phyloP scores from a whole-genome alignment of 1,140 invertebrate species.

The Drosophila tropicalis region DNA sequence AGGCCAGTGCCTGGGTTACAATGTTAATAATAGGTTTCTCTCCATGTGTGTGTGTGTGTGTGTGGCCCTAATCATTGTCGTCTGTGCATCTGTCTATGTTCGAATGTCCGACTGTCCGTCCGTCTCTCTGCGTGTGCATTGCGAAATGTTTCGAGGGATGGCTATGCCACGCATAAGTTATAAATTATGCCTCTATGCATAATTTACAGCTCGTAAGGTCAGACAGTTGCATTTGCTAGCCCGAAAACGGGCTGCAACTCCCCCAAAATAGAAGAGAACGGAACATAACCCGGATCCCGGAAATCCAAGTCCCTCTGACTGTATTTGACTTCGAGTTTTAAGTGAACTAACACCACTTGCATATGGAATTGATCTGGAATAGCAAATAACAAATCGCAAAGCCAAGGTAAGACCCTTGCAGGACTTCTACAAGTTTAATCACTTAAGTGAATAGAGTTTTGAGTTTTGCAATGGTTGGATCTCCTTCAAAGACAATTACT shows the following conservation, averaged over 20 bases:
- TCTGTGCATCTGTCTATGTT: conserved; percentile 71
- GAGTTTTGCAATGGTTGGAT: too few species aligned
- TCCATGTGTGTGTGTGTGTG: conserved; percentile 56
- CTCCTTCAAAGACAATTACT: too few species aligned
- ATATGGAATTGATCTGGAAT: conserved; percentile 1
- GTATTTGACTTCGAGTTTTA: background rate
- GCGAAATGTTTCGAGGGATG: conserved; percentile 66
- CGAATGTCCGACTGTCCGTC: conserved; percentile 52
- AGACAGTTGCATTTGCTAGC: conserved; percentile 75
- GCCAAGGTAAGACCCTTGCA: too few species aligned
- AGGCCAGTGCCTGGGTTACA: conserved; percentile 25
- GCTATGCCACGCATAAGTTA: conserved; percentile 68
- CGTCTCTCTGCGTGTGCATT: conserved; percentile 29
- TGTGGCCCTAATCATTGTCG: conserved; percentile 75
- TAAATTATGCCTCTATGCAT: conserved; percentile 79
- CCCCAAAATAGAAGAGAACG: background rate
- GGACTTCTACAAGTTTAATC: too few species aligned
- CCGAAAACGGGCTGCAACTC: conserved; percentile 4
- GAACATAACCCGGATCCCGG: background rate
- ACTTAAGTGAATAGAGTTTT: too few species aligned
- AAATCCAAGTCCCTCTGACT: background rate
- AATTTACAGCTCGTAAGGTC: conserved; percentile 75
- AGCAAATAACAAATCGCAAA: background rate
- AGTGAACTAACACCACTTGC: background rate
- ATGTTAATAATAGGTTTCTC: conserved; percentile 73